Conservation (phyloP, 2,797 vertebrate genomes). For the Pseudochirops corinnae region DNA sequence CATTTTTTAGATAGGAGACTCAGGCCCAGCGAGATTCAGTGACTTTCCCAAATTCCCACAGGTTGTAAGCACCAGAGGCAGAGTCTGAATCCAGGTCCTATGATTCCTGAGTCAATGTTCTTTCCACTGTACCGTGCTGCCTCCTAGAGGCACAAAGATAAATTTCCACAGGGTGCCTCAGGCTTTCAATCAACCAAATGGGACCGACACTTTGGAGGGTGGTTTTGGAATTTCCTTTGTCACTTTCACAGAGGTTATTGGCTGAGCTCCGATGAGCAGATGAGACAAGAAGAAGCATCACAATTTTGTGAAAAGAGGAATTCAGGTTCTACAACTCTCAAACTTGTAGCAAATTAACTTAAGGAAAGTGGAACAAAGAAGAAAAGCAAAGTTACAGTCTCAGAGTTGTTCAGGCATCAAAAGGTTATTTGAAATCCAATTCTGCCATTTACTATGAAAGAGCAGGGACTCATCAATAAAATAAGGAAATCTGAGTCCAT, state of each 20-base stretch:
- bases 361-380: not conserved
- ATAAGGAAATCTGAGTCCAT: not conserved
- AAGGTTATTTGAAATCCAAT: no score
- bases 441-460: no score
- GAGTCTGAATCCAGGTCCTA: not conserved
- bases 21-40: not conserved
- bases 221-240: not conserved
- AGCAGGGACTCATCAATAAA: no score
- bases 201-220: not conserved
- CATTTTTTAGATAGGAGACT: not conserved
- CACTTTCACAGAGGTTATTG: slow-evolving; percentile 30
- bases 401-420: no score
- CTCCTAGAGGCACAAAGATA: not conserved
- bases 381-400: no score
- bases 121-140: not conserved
- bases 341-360: slow-evolving; percentile 29
- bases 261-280: not conserved
- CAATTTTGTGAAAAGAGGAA: slow-evolving; percentile 29
- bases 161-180: not conserved
- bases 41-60: not conserved
- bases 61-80: not conserved
- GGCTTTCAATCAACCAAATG: not conserved
- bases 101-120: not conserved
- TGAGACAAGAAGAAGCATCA: not conserved
- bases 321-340: not conserved